phyloP scores from a whole-genome alignment of 1,140 invertebrate genomes.

The Drosophila tropicalis region DNA sequence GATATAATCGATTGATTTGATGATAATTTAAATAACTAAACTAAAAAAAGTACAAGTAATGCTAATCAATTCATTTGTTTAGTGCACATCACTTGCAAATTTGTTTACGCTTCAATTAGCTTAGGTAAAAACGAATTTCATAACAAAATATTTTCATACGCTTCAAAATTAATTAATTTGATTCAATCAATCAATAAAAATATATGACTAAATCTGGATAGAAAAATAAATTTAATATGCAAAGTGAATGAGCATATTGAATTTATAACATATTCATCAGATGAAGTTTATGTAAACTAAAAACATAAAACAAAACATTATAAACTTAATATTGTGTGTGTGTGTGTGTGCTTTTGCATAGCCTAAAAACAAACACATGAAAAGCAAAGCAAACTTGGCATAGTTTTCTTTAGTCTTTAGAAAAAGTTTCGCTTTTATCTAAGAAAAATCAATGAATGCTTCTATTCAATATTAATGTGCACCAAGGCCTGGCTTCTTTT shows the following conservation, averaged over 20 bases:
- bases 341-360: background rate
- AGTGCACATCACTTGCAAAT: conserved; percentile 9
- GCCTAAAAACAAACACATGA: background rate
- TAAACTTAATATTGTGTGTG: no score
- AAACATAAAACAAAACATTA: background rate
- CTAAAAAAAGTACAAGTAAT: background rate
- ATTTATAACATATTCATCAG: background rate
- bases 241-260: conserved; percentile 1
- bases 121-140: conserved; percentile 9
- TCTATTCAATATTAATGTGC: background rate
- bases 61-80: conserved; percentile 3
- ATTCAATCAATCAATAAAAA: conserved; percentile 19
- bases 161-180: conserved; percentile 42
- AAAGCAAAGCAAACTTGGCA: conserved; percentile 30
- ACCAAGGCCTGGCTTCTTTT: background rate
- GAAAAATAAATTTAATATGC: conserved; percentile 30
- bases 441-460: conserved; percentile 32
- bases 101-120: conserved; percentile 14
- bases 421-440: conserved; percentile 33
- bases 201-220: background rate
- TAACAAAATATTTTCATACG: conserved; percentile 42
- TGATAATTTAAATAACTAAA: no score
- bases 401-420: conserved; percentile 46
- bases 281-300: no score
- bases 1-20: no score